These are phyloP conservation scores for Epirrita christyi DNA, from an alignment of 2,888 invertebrate species.

Conservation along the genomic window DNA sequence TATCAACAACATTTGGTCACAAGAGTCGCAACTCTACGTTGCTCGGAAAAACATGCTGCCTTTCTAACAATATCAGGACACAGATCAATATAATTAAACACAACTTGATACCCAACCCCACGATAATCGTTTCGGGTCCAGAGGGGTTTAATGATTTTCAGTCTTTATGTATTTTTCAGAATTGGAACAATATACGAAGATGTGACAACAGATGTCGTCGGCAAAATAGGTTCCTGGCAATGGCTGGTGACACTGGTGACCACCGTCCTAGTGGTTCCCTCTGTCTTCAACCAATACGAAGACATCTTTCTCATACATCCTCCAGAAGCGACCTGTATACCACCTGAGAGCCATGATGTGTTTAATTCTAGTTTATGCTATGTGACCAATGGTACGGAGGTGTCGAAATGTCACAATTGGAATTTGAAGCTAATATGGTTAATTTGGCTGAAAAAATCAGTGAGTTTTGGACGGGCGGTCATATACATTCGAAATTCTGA, in stretches of 20 bases:
- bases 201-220: conserved; percentile 73
- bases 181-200: conserved; percentile 76
- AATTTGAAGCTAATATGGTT: conserved; percentile 65
- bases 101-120: too few species aligned
- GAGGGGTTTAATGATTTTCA: not conserved
- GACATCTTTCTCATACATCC: conserved; percentile 65
- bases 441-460: conserved; percentile 69
- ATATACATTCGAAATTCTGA: too few species aligned
- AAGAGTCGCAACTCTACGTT: too few species aligned
- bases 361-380: conserved; percentile 60
- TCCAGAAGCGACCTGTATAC: conserved; percentile 53
- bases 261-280: conserved; percentile 56
- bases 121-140: not conserved
- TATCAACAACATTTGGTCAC: too few species aligned
- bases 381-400: conserved; percentile 52
- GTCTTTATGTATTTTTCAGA: conserved; percentile 50
- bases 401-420: conserved; percentile 60
- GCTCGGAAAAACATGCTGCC: too few species aligned
- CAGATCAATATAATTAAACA: not conserved
- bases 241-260: conserved; percentile 68
- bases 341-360: conserved; percentile 46
- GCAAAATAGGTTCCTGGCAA: conserved; percentile 73
- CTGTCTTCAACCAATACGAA: conserved; percentile 66
- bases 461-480: too few species aligned
- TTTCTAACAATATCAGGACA: too few species aligned